Percentiles rank a stretch among this genome's conserved stretches.
These are phyloP conservation scores for Trididemnum clinides DNA, from an alignment of 23 tunicate species.

Conservation along the genomic window DNA sequence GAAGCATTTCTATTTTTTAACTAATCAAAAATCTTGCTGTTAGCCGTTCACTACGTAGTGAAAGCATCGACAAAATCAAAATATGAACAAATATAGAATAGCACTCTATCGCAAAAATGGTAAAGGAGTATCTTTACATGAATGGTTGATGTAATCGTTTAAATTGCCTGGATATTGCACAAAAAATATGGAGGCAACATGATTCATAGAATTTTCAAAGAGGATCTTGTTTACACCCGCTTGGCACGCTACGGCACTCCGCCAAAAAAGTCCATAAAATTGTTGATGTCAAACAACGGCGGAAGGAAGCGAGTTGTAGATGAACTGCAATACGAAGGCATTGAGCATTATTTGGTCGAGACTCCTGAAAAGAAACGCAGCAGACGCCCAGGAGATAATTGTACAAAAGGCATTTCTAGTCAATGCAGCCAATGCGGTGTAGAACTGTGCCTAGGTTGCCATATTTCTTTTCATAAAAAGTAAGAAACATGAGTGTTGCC, in stretches of 20 bases:
- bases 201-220: neutral
- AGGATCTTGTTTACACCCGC: neutral
- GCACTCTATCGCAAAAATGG: neutral
- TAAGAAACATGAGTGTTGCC: neutral
- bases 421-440: too few relatives aligned
- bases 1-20: too few relatives aligned
- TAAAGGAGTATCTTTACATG: neutral
- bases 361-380: too few relatives aligned
- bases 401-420: too few relatives aligned
- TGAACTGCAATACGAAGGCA: neutral
- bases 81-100: neutral
- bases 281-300: neutral
- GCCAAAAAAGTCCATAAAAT: neutral
- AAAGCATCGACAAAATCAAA: too few relatives aligned
- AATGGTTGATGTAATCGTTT: neutral
- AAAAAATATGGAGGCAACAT: neutral
- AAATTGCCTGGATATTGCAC: neutral
- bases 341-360: too few relatives aligned
- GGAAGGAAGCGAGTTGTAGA: neutral
- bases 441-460: too few relatives aligned
- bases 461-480: neutral
- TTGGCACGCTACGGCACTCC: neutral
- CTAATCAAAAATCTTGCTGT: neutral
- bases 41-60: too few relatives aligned
- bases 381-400: too few relatives aligned